These are phyloP conservation scores for Dinocampus coccinellae DNA, from an alignment of 2,888 invertebrate genomes.

Conservation along the genomic window DNA sequence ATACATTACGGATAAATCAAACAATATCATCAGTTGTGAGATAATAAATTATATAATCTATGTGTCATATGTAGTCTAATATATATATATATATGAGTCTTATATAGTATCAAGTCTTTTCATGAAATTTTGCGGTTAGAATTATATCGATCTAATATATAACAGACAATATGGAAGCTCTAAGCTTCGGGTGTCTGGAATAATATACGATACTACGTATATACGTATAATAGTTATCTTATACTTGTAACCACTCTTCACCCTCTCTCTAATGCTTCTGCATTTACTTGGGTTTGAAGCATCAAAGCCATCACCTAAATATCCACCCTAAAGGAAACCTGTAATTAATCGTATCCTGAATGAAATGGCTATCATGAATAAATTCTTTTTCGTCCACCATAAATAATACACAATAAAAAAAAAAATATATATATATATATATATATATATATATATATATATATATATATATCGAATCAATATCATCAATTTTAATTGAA, in stretches of 20 bases:
- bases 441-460: too few relatives aligned
- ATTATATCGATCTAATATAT: conserved; percentile 70
- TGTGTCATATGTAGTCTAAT: conserved; percentile 14
- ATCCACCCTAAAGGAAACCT: conserved; percentile 58
- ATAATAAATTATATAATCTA: conserved; percentile 31
- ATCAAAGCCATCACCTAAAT: conserved; percentile 58
- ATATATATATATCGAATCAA: too few relatives aligned
- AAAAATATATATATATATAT: background rate
- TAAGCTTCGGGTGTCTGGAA: background rate
- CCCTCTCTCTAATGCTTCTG: conserved; percentile 8
- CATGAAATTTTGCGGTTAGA: conserved; percentile 53
- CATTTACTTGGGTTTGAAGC: background rate
- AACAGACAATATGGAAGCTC: background rate
- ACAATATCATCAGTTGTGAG: conserved; percentile 57
- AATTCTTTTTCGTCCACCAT: background rate
- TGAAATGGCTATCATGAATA: conserved; percentile 47
- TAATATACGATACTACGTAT: background rate
- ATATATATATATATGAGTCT: conserved; percentile 32
- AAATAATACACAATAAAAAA: background rate
- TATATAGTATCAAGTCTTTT: conserved; percentile 29
- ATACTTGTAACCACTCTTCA: conserved; percentile 57
- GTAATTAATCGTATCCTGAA: conserved; percentile 67
- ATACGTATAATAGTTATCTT: conserved; percentile 57
- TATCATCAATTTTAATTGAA: background rate
- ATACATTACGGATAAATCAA: conserved; percentile 46